phyloP scores from a whole-genome alignment of 2,888 invertebrate genomes.

The Eurytoma californica region DNA sequence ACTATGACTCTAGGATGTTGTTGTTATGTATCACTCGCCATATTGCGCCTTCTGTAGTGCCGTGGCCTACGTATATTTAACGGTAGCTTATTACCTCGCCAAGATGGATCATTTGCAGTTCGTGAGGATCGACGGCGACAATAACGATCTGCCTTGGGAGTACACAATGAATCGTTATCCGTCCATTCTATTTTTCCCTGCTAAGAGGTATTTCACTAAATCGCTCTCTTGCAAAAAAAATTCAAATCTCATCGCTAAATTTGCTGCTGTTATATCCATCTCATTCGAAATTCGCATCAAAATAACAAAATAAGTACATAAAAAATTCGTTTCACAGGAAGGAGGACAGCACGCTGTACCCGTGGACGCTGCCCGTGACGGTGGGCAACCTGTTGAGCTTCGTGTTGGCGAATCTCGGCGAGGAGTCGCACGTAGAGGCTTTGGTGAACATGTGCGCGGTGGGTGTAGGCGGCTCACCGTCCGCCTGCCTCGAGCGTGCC shows the following conservation, averaged over 20 bases:
- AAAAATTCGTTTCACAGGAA: slow-evolving; percentile 76
- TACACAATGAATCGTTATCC: slow-evolving; percentile 88
- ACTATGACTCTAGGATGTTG: slow-evolving; percentile 79
- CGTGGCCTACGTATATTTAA: slow-evolving; percentile 82
- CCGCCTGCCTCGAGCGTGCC: slow-evolving; percentile 67
- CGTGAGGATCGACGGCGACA: slow-evolving; percentile 86
- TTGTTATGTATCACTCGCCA: slow-evolving; percentile 86
- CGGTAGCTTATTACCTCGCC: slow-evolving; percentile 80
- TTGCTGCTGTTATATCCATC: neutral
- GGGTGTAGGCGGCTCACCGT: slow-evolving; percentile 66
- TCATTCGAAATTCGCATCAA: neutral
- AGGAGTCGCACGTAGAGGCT: slow-evolving; percentile 70
- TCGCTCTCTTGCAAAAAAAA: neutral
- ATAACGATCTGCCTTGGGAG: slow-evolving; percentile 92
- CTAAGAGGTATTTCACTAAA: slow-evolving; percentile 77
- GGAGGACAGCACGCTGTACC: slow-evolving; percentile 84
- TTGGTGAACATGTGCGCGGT: slow-evolving; percentile 69
- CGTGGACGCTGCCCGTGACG: slow-evolving; percentile 80
- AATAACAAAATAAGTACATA: neutral
- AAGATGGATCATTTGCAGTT: slow-evolving; percentile 77
- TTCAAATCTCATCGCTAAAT: neutral
- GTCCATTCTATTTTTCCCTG: slow-evolving; percentile 87
- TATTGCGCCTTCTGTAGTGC: slow-evolving; percentile 87
- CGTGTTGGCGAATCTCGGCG: slow-evolving; percentile 82
- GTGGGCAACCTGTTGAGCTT: slow-evolving; percentile 83